These are phyloP conservation scores for Hydrocynus forskahlii DNA, from an alignment of 2,797 vertebrate species.

Conservation along the genomic window DNA sequence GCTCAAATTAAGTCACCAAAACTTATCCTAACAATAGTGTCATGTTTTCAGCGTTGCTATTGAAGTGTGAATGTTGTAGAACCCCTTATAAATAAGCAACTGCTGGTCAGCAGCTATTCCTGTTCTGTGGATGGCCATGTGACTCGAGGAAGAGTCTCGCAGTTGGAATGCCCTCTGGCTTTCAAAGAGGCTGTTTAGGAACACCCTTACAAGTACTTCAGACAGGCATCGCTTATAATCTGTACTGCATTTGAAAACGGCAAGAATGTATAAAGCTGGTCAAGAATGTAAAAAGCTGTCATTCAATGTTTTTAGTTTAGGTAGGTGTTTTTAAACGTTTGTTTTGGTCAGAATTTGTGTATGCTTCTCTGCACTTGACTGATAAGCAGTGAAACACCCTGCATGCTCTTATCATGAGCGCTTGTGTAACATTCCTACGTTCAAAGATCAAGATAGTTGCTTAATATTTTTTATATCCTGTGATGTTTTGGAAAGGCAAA, in stretches of 20 bases:
- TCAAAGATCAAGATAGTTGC: background rate
- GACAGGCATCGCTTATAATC: background rate
- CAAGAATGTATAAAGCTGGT: too few relatives aligned
- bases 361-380: slow-evolving; percentile 7
- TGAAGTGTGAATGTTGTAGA: background rate
- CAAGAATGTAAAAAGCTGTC: too few relatives aligned
- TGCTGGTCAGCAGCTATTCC: slow-evolving; percentile 35
- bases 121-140: slow-evolving; percentile 34
- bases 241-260: background rate
- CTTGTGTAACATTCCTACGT: background rate
- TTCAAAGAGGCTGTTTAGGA: slow-evolving; percentile 8
- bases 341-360: background rate
- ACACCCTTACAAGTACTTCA: background rate
- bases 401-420: slow-evolving; percentile 14
- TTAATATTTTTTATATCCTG: background rate
- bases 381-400: slow-evolving; percentile 45
- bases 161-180: slow-evolving; percentile 19
- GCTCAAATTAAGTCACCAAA: too few relatives aligned
- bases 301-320: background rate
- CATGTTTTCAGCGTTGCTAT: background rate
- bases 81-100: slow-evolving; percentile 4
- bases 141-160: slow-evolving; percentile 6
- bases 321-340: background rate
- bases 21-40: too few relatives aligned
- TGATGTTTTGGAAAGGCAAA: background rate